Conservation (phyloP, 2,888 invertebrate species). For the Euzophera pinguis region DNA sequence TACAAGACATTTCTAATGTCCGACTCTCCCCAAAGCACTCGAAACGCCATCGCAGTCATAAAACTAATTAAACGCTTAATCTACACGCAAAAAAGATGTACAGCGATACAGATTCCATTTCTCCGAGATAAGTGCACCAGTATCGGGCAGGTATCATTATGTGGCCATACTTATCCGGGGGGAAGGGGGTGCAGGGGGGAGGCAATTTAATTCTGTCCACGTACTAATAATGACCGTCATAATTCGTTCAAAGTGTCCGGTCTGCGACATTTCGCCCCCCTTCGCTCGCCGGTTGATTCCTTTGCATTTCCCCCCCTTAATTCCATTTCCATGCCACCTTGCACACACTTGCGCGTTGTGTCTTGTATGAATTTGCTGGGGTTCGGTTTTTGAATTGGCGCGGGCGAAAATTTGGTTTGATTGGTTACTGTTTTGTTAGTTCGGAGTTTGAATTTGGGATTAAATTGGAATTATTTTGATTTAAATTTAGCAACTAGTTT, state of each 20-base stretch:
- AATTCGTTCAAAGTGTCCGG: slow-evolving; percentile 83
- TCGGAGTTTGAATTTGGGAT: neutral
- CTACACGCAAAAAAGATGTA: slow-evolving; percentile 9
- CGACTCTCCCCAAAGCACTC: neutral
- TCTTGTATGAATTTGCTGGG: slow-evolving; percentile 40
- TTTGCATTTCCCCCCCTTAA: slow-evolving; percentile 76
- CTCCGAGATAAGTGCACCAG: slow-evolving; percentile 63
- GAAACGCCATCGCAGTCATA: neutral
- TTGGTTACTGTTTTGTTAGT: neutral
- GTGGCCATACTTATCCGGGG: slow-evolving; percentile 72
- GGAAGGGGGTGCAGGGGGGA: slow-evolving; percentile 46
- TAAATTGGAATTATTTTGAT: neutral
- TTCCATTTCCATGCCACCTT: slow-evolving; percentile 78
- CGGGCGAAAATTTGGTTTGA: slow-evolving; percentile 14
- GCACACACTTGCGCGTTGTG: slow-evolving; percentile 68
- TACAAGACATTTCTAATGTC: neutral
- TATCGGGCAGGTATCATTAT: slow-evolving; percentile 77
- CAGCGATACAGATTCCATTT: slow-evolving; percentile 41
- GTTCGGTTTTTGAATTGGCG: slow-evolving; percentile 29
- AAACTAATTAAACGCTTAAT: slow-evolving; percentile 11
- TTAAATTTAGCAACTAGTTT: neutral
- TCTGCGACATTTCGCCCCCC: slow-evolving; percentile 72
- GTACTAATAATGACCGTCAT: slow-evolving; percentile 83
- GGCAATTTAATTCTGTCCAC: slow-evolving; percentile 83
- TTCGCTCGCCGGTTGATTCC: slow-evolving; percentile 63